Conservation (phyloP, 2,113 vertebrate genomes). For the Actenoides lindsayi region DNA sequence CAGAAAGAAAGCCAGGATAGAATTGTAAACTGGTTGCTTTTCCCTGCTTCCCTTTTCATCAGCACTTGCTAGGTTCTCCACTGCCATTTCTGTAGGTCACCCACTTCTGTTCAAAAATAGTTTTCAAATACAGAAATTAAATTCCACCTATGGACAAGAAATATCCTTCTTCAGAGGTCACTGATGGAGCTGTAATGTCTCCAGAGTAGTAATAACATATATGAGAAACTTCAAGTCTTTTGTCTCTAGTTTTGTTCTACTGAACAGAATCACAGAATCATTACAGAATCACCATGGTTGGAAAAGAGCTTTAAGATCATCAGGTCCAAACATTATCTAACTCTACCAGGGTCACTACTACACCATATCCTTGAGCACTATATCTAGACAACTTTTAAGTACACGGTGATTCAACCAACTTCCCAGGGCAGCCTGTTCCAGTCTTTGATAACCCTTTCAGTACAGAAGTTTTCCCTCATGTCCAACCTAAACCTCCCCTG, state of each 20-base stretch:
- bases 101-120: not conserved
- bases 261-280: not conserved
- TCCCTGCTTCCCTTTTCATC: not conserved
- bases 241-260: not conserved
- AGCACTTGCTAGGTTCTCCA: accelerated
- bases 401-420: no score
- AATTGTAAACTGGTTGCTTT: not conserved
- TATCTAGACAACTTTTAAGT: no score
- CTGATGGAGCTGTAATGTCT: not conserved
- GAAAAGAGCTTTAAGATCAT: no score
- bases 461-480: no score
- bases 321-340: no score
- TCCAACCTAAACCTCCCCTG: no score
- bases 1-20: not conserved
- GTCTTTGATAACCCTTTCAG: no score
- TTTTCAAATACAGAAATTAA: not conserved
- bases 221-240: not conserved
- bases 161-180: not conserved
- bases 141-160: not conserved
- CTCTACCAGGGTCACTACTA: no score
- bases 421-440: no score
- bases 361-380: no score
- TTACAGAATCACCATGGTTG: no score
- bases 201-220: not conserved
- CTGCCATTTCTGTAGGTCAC: not conserved